phyloP scores from a whole-genome alignment of 2,797 vertebrate species.

The Sphenopsis melanotis region DNA sequence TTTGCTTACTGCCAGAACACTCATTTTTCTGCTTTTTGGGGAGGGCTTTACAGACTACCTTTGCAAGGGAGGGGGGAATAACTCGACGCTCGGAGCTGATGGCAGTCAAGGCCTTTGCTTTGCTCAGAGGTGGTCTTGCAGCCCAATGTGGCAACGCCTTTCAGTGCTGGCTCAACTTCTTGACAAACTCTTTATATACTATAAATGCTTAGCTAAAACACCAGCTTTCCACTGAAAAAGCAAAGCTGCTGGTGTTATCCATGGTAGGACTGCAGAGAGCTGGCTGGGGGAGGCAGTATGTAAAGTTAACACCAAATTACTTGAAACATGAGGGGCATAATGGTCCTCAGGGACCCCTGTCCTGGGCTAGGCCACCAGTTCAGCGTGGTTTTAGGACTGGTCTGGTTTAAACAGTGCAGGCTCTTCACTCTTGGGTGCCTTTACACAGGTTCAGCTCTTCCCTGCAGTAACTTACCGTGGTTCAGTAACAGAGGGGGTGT shows the following conservation, averaged over 20 bases:
- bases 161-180: neutral
- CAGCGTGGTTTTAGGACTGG: neutral
- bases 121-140: neutral
- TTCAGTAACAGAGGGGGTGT: fast-evolving
- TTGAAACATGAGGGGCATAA: fast-evolving
- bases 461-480: fast-evolving
- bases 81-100: neutral
- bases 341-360: neutral
- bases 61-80: neutral
- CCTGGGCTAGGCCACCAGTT: neutral
- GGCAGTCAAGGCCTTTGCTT: constrained; percentile 1
- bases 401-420: neutral
- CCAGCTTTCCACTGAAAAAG: neutral
- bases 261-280: neutral
- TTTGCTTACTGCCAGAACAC: neutral
- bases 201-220: neutral
- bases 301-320: neutral
- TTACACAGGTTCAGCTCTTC: neutral
- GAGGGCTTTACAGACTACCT: neutral
- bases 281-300: neutral
- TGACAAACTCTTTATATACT: neutral
- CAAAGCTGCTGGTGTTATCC: neutral
- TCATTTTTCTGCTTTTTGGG: neutral
- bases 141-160: neutral
- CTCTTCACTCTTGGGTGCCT: neutral